Percentiles rank a stretch among this genome's conserved stretches.
phyloP scores from a whole-genome alignment of 2,888 invertebrate species.

The Silvanus unidentatus region DNA sequence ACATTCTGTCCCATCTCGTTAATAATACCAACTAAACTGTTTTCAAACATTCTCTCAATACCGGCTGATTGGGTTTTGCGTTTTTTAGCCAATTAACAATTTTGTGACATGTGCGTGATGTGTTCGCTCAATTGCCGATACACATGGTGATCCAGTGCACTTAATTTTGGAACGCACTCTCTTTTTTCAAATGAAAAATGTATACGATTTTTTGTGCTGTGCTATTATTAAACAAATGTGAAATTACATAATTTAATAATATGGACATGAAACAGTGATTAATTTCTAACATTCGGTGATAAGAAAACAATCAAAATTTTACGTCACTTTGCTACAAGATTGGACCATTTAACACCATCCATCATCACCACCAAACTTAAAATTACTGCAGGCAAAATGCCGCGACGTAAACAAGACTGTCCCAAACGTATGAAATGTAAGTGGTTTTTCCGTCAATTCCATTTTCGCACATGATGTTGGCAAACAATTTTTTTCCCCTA shows the following conservation, averaged over 20 bases:
- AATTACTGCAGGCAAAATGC: conserved; percentile 38
- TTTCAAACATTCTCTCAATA: too few relatives aligned
- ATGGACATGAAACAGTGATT: conserved; percentile 17
- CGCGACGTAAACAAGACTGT: conserved; percentile 50
- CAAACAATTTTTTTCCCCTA: too few relatives aligned
- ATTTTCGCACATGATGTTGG: too few relatives aligned
- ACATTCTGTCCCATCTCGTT: conserved; percentile 11
- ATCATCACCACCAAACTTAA: conserved; percentile 5
- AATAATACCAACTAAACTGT: too few relatives aligned
- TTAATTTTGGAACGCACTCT: too few relatives aligned
- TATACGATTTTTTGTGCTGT: conserved; percentile 25
- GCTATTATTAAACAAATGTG: conserved; percentile 7
- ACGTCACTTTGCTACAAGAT: conserved; percentile 31
- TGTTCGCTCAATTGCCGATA: too few relatives aligned
- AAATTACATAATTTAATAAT: conserved; percentile 5
- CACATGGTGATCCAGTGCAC: too few relatives aligned
- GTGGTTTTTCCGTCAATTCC: conserved; percentile 24
- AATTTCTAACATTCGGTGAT: conserved; percentile 7
- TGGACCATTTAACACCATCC: conserved; percentile 15
- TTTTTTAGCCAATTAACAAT: too few relatives aligned
- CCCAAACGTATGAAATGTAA: conserved; percentile 53
- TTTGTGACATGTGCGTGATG: too few relatives aligned
- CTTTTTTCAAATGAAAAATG: conserved; percentile 12
- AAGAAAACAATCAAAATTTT: conserved; percentile 36
- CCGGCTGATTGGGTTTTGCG: too few relatives aligned